Percentiles rank a stretch among this genome's conserved stretches.
phyloP scores from a whole-genome alignment of 2,113 vertebrate species.

The Myiozetetes cayanensis region DNA sequence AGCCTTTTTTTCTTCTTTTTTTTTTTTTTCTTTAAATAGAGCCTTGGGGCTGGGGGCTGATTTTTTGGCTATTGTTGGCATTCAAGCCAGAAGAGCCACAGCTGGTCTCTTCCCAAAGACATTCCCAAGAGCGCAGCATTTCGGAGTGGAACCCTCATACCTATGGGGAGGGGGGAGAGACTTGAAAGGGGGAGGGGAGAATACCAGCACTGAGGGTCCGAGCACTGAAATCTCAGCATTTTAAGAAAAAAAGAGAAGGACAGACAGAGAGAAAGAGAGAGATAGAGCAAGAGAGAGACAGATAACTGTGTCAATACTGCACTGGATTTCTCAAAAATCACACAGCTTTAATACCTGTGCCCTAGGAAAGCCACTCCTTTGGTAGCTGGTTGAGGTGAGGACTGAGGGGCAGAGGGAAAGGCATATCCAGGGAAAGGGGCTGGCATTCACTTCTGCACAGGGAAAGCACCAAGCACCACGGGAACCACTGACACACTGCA shows the following conservation, averaged over 20 bases:
- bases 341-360: constrained; percentile 73
- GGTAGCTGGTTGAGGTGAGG: not conserved
- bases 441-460: not conserved
- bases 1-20: not conserved
- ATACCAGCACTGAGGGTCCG: constrained; percentile 61
- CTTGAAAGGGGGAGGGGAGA: not conserved
- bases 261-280: constrained; percentile 45
- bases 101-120: not conserved
- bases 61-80: not conserved
- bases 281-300: constrained; percentile 56
- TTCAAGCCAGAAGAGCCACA: constrained; percentile 6
- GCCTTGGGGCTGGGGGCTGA: not conserved
- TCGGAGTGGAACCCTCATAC: not conserved
- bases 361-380: constrained; percentile 54
- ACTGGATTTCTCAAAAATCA: constrained; percentile 75
- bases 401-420: not conserved
- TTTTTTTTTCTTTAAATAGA: not conserved
- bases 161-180: not conserved
- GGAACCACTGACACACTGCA: not conserved
- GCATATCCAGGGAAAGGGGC: not conserved
- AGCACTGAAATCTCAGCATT: constrained; percentile 77
- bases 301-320: constrained; percentile 68
- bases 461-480: constrained; percentile 30
- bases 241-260: constrained; percentile 67
- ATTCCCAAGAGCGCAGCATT: constrained; percentile 32